Evolutionary conservation across 2,797 vertebrate genomes (phyloP), one percentile per base, ranked within the genome.

Genomic region (Delichon dasypus): DNA sequence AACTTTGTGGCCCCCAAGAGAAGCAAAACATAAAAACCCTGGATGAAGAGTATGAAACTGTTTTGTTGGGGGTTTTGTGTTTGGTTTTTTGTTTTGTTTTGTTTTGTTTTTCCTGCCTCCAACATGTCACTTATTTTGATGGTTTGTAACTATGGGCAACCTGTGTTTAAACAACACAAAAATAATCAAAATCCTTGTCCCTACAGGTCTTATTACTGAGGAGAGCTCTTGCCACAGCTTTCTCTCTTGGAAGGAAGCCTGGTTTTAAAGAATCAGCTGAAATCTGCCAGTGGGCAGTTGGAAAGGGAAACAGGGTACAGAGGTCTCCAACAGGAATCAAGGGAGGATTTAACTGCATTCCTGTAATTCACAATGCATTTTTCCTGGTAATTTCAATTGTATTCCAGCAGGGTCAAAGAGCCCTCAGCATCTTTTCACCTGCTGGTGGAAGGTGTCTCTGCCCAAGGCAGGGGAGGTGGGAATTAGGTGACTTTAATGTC

Each of bases 181-280:
- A 58, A 58, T 30, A 30, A 51, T 20, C n/a, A 30, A 9, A 40
- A 4, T 13, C 25, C 10, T 14, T 70, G 36, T 96, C 89, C 86
- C 91, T 87, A 20, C 26, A 96, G 88, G 42, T 72, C 88, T 96
- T 78, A 88, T 97, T 94, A 92, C 22, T 62, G 64, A 62, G 50
- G 34, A 62, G 29, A 77, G 42, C 23, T 87, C 66, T 88, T 34
- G 21, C 25, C 38, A 60, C 57, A 48, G 11, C 4, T 65, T 93
- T 17, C 13, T 64, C 16, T 54, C 73, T 64, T 90, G 74, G 74
- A 95, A 74, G 14, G 50, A 54, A 62, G 29, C 50, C 58, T 88
- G 61, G 48, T 40, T 85, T 85, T 73, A 61, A 66, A 10, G 20
- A 74, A 34, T 25, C 70, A 93, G 60, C 66, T 94, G 57, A 86